Evolutionary conservation across 2,888 invertebrate species (phyloP), one percentile per base, ranked within the genome.

Genomic region (Meganola albula): DNA sequence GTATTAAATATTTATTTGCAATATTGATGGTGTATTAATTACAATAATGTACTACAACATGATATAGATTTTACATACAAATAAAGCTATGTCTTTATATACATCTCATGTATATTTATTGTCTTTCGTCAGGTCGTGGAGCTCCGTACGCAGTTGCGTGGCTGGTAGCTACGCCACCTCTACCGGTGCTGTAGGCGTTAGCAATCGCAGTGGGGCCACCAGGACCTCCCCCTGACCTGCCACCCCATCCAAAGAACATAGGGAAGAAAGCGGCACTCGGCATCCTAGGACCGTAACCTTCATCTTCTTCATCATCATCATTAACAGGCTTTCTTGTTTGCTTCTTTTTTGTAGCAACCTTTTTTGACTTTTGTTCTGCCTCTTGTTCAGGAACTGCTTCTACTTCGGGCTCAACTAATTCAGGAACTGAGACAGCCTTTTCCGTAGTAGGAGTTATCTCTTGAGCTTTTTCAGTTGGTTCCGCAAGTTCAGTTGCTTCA

Each of bases 111-210:
- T 24, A 14, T 59, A 69, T 41, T 55, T 54, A 53, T 49, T 37
- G 50, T 53, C 74, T 70, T 44, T 49, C 72, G 43, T 80, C 75
- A 38, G 82, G 70, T 59, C 88, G 72, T 1, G 90, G 88, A 26
- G 88, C 88, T 2, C 91, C 92, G 57, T 91, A 92, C 1, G 92
- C 90, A 0, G 91, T 91, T 0, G 92, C 92, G 46, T 92, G 91
- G 46, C 92, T 92, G 36, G 89, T 90, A 7, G 92, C 92, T 2
- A 92, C 89, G 1, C 92, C 92, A 2, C 92, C 90, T 44, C 89
- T 88, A 1, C 90, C 90, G 0, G 91, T 92, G 59, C 91, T 92
- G 63, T 90, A 92, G 34, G 91, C 90, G 58, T 92, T 92, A 13
- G 92, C 92, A 10, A 92, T 88, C 1, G 92, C 92, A 0, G 90